phyloP scores from a whole-genome alignment of 1,140 invertebrate genomes.

The Drepana arcuata region DNA sequence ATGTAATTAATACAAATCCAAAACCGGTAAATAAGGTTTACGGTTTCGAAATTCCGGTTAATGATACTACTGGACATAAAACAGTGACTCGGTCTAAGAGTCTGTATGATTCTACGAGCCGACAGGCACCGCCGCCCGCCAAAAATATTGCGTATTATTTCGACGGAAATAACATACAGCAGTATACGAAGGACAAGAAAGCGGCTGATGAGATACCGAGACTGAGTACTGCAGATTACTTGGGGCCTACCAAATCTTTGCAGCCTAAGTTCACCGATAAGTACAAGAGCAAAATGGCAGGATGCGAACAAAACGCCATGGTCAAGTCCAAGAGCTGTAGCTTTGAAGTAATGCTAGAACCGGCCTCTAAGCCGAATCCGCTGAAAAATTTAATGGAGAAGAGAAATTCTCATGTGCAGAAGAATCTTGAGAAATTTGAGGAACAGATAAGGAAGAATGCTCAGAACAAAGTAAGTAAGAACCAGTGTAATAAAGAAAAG shows the following conservation, averaged over 20 bases:
- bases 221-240: constrained; percentile 70
- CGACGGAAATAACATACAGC: constrained; percentile 64
- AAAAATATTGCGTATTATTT: constrained; percentile 74
- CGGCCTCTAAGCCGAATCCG: constrained; percentile 57
- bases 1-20: background rate
- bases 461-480: constrained; percentile 68
- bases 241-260: constrained; percentile 61
- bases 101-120: constrained; percentile 59
- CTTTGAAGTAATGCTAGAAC: constrained; percentile 68
- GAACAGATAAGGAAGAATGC: constrained; percentile 66
- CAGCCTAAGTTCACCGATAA: constrained; percentile 60
- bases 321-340: constrained; percentile 69
- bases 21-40: constrained; percentile 37
- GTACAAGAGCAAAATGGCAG: constrained; percentile 60
- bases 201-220: constrained; percentile 70
- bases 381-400: constrained; percentile 65
- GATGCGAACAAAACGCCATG: constrained; percentile 56
- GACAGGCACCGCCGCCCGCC: constrained; percentile 41
- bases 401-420: constrained; percentile 65
- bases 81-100: constrained; percentile 63
- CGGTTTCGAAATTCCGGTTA: constrained; percentile 46
- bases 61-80: constrained; percentile 51
- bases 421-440: constrained; percentile 70
- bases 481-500: constrained; percentile 67
- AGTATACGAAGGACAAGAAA: constrained; percentile 48